A percentile compares a stretch with the other conserved stretches of the same genome.
phyloP scores from a whole-genome alignment of 2,888 invertebrate genomes.

The Nomada fucata region DNA sequence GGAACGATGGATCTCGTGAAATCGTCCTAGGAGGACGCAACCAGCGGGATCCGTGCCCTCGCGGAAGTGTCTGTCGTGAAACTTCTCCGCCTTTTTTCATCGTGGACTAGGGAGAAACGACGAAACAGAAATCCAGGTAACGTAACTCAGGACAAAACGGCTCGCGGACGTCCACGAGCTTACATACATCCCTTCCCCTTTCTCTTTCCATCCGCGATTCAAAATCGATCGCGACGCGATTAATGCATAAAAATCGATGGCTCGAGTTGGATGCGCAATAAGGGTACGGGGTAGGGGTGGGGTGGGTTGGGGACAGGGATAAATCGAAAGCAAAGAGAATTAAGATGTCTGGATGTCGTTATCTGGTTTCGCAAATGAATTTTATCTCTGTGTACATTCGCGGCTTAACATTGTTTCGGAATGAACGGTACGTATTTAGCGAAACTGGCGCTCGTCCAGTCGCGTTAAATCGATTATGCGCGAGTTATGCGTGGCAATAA shows the following conservation, averaged over 20 bases:
- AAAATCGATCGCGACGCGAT: background rate
- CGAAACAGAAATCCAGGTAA: conserved; percentile 14
- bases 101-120: conserved; percentile 19
- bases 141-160: conserved; percentile 26
- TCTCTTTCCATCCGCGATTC: background rate
- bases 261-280: background rate
- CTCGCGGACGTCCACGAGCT: background rate
- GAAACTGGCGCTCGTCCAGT: conserved; percentile 41
- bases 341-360: background rate
- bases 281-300: background rate
- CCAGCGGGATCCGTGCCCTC: conserved; percentile 47
- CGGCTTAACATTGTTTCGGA: conserved; percentile 32
- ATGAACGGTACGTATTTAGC: conserved; percentile 32
- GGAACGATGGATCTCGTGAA: conserved; percentile 42
- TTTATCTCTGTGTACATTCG: conserved; percentile 10
- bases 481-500: background rate
- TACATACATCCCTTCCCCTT: background rate
- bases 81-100: conserved; percentile 26
- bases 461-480: conserved; percentile 38
- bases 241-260: background rate
- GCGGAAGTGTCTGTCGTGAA: conserved; percentile 44
- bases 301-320: background rate
- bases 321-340: background rate
- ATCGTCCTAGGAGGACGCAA: conserved; percentile 27
- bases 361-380: conserved; percentile 29